These are phyloP conservation scores for Protonemura montana DNA, from an alignment of 2,888 invertebrate species.

Conservation along the genomic window DNA sequence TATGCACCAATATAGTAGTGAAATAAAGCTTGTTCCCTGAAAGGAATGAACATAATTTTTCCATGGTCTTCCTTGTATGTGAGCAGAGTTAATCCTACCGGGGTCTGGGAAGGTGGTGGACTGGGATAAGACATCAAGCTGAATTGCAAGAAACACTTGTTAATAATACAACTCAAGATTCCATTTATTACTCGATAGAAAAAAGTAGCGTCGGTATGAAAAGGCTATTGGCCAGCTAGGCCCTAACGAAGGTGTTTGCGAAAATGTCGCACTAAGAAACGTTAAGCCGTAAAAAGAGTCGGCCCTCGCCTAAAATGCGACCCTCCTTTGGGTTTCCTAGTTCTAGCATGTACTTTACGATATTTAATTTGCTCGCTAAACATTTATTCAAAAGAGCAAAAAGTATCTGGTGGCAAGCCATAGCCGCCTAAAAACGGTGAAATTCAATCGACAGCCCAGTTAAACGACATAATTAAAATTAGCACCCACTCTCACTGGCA, in stretches of 20 bases:
- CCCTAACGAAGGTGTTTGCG: background rate
- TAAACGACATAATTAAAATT: background rate
- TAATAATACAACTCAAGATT: conserved; percentile 15
- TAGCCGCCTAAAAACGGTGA: background rate
- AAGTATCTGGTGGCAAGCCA: background rate
- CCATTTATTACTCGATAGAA: conserved; percentile 22
- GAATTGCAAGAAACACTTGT: background rate
- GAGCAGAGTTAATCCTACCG: background rate
- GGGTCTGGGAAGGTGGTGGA: too few species aligned
- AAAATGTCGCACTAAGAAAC: background rate
- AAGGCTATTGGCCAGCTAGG: background rate
- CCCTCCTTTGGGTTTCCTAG: background rate
- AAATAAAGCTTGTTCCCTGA: too few species aligned
- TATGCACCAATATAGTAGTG: too few species aligned
- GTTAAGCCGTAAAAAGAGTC: background rate
- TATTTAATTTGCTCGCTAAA: background rate
- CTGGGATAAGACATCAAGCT: too few species aligned
- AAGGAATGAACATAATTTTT: too few species aligned
- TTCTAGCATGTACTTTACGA: background rate
- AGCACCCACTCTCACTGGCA: background rate
- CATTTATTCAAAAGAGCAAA: background rate
- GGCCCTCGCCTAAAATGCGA: background rate
- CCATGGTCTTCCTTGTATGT: too few species aligned
- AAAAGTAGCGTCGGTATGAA: background rate
- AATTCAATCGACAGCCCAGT: background rate